Evolutionary conservation across 2,888 invertebrate species (phyloP).

Genomic region (Spilosoma lubricipeda): DNA sequence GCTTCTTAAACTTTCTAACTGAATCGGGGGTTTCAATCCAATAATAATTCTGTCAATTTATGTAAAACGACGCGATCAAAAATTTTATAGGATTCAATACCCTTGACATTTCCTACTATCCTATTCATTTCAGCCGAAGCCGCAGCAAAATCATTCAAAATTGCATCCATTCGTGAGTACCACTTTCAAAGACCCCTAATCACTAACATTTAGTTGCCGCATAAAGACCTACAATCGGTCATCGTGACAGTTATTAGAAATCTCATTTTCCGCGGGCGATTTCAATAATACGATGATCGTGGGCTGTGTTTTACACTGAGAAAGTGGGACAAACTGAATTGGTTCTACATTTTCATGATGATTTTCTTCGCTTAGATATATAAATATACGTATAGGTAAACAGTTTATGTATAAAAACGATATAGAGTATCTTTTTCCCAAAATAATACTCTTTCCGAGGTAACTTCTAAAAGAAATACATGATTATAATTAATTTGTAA

Average conservation of each 20-base stretch:
- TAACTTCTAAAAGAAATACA: too few relatives aligned
- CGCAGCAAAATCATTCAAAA: constrained; percentile 27
- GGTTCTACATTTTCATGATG: constrained; percentile 44
- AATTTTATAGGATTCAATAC: constrained; percentile 26
- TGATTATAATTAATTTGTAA: too few relatives aligned
- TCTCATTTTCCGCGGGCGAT: constrained; percentile 60
- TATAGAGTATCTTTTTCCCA: too few relatives aligned
- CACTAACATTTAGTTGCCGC: constrained; percentile 9
- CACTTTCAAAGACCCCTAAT: constrained; percentile 25
- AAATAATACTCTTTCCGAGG: too few relatives aligned
- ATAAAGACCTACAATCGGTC: constrained; percentile 19
- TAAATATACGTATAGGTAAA: too few relatives aligned
- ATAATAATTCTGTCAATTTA: not conserved
- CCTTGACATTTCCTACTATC: constrained; percentile 23
- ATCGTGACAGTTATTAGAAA: constrained; percentile 52
- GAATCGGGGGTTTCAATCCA: not conserved
- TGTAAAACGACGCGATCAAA: constrained; percentile 3
- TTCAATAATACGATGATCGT: constrained; percentile 53
- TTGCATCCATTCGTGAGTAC: constrained; percentile 29
- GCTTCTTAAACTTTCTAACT: not conserved
- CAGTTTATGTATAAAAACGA: too few relatives aligned
- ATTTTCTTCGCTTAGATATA: constrained; percentile 22
- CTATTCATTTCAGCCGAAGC: constrained; percentile 26
- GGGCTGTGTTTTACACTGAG: constrained; percentile 46
- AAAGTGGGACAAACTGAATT: constrained; percentile 43